Percentiles rank a stretch among this genome's conserved stretches.
Conservation (phyloP, 2,113 vertebrate species). For the Takifugu bimaculatus region DNA sequence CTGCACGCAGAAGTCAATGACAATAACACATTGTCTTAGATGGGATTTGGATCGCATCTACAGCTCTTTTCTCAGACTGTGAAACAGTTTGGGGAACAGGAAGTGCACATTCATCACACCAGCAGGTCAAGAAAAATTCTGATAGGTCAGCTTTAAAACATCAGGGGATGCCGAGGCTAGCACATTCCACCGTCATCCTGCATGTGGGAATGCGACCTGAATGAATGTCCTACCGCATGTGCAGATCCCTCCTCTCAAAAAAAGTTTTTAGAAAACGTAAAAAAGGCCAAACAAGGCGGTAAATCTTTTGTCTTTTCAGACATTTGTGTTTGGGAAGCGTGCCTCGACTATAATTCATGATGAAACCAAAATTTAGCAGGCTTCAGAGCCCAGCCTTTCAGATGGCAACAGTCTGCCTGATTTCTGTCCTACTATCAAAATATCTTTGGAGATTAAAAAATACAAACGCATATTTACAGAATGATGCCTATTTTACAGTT, state of each 20-base stretch:
- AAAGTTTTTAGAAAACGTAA: background rate
- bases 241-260: slow-evolving; percentile 24
- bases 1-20: slow-evolving; percentile 40
- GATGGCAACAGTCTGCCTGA: too few species aligned
- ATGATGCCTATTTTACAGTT: background rate
- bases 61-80: slow-evolving; percentile 50
- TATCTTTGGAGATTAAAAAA: too few species aligned
- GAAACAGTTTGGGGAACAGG: slow-evolving; percentile 60
- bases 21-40: slow-evolving; percentile 53
- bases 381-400: too few species aligned
- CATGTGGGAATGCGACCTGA: slow-evolving; percentile 64
- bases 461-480: too few species aligned
- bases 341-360: slow-evolving; percentile 9
- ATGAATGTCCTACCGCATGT: slow-evolving; percentile 53
- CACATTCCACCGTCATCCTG: slow-evolving; percentile 69
- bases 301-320: slow-evolving; percentile 67
- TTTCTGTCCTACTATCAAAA: too few species aligned
- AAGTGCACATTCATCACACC: slow-evolving; percentile 71
- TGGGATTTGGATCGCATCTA: slow-evolving; percentile 42
- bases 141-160: slow-evolving; percentile 71
- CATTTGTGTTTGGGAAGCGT: slow-evolving; percentile 48
- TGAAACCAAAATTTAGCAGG: background rate
- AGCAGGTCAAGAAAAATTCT: slow-evolving; percentile 67
- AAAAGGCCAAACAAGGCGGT: slow-evolving; percentile 54
- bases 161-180: slow-evolving; percentile 59